Evolutionary conservation across 2,888 invertebrate species (phyloP), one percentile per base, ranked within the genome.

Genomic region (Iphiclides podalirius): DNA sequence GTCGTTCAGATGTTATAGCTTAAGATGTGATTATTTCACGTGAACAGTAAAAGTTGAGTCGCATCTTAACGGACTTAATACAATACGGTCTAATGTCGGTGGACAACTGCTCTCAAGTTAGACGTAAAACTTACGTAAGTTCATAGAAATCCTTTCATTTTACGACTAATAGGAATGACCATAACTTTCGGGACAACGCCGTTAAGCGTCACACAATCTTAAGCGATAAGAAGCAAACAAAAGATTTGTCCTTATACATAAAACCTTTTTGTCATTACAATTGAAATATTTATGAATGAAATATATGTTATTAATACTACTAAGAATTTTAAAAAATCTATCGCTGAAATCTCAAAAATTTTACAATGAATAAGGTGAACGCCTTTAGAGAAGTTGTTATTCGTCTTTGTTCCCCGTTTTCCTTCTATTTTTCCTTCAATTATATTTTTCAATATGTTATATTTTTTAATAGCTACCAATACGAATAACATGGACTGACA

Each of bases 101-200:
- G 39, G 39, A 16, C 42, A 31, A 39, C 39, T 49, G 14, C 41
- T 43, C 20, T 8, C 41, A 38, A 31, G 39, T 31, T 23, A 52
- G 34, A 43, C 47, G 59, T 58, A 49, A 48, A 52, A 39, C 41
- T 39, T 40, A 49, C 52, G 53, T 52, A 58, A 55, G 52, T 48
- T 47, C 38, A 53, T 52, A 54, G 54, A 62, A 67, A 68, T 66
- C 58, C 55, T 42, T 60, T 54, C 48, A 43, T 42, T 71, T 73
- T 70, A 73, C 58, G 67, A 65, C 52, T 52, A 49, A 52, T 55
- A 55, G 50, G 57, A 66, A 58, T 60, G 66, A 56, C 49, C 56
- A 54, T 60, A 53, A 60, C 48, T 48, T 38, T 40, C 50, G 38
- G 38, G 46, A 47, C 43, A 46, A 42, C 46, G 47, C 52, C 45